Evolutionary conservation across 2,797 vertebrate genomes (phyloP).

Genomic region (Enteromius thamalakanensis): DNA sequence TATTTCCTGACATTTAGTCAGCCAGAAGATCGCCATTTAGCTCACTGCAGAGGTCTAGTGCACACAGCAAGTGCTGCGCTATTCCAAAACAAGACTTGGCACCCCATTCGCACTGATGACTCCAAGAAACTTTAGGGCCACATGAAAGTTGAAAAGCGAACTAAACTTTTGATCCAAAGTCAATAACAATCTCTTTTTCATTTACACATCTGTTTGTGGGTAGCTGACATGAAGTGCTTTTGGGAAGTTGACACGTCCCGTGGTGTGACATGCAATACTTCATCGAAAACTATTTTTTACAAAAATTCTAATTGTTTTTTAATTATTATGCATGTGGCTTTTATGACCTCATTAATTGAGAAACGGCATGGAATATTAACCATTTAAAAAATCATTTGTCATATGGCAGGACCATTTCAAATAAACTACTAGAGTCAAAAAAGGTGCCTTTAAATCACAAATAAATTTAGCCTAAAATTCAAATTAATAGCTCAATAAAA

Average conservation of each 20-base stretch:
- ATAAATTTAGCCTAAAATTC: not conserved
- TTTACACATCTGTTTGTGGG: conserved; percentile 21
- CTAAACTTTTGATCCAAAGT: conserved; percentile 22
- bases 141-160: conserved; percentile 38
- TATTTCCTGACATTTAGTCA: conserved; percentile 57
- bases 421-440: not conserved
- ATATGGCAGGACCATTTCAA: not conserved
- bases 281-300: not conserved
- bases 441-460: not conserved
- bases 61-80: conserved; percentile 19
- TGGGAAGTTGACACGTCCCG: not conserved
- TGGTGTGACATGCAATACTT: not conserved
- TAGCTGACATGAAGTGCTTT: not conserved
- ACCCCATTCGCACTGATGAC: conserved; percentile 11
- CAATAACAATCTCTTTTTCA: conserved; percentile 30
- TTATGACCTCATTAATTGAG: not conserved
- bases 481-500: not conserved
- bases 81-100: conserved; percentile 29
- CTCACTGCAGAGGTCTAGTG: conserved; percentile 44
- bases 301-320: conserved; percentile 5
- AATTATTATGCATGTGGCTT: not conserved
- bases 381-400: not conserved
- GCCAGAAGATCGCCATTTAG: conserved; percentile 52
- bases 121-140: conserved; percentile 20
- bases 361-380: not conserved